Evolutionary conservation across 2,113 vertebrate genomes (phyloP).

Genomic region (Grammomys dolichurus): DNA sequence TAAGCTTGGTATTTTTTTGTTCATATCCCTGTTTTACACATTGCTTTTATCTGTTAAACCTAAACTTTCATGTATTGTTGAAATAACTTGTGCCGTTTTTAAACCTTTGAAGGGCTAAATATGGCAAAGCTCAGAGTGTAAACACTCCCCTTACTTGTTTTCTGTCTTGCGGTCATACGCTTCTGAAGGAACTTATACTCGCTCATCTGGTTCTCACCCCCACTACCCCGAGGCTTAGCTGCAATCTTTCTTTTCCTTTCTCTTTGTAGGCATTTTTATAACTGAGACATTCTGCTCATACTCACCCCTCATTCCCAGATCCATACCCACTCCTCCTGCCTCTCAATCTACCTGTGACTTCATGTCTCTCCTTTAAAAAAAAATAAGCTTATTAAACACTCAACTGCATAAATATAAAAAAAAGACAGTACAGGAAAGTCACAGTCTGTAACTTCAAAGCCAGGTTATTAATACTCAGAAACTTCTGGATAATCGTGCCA

Average conservation of each 20-base stretch:
- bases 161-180: fast-evolving
- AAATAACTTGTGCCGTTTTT: background rate
- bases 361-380: background rate
- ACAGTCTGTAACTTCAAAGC: slow-evolving; percentile 53
- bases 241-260: background rate
- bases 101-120: background rate
- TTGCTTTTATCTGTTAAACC: background rate
- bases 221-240: no score
- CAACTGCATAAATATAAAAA: background rate
- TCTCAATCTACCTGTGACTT: background rate
- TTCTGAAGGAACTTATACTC: background rate
- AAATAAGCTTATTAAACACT: slow-evolving; percentile 45
- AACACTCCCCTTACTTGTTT: no score
- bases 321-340: background rate
- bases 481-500: slow-evolving; percentile 23
- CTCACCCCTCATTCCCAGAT: background rate
- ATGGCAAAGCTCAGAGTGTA: background rate
- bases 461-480: slow-evolving; percentile 55
- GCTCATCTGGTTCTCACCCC: no score
- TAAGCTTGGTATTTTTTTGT: background rate
- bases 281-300: background rate
- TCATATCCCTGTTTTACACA: background rate
- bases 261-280: background rate
- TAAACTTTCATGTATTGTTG: background rate
- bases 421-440: background rate